These are phyloP conservation scores for Phaedon cochleariae DNA, from an alignment of 2,888 invertebrate species.

Conservation along the genomic window DNA sequence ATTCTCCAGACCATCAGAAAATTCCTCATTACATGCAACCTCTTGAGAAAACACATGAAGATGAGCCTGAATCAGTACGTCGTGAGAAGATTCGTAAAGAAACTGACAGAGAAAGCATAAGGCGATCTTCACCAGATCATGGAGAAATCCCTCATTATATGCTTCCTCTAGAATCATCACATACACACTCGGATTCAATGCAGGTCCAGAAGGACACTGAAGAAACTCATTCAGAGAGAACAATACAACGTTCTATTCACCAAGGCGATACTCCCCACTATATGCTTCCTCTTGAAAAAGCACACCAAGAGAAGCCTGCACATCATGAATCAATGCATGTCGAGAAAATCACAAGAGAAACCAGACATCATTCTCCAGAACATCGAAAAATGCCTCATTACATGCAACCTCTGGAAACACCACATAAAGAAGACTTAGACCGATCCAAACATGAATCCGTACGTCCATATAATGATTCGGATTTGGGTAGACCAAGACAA, in stretches of 20 bases:
- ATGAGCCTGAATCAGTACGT: not conserved
- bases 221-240: too few species aligned
- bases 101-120: not conserved
- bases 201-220: not conserved
- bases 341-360: not conserved
- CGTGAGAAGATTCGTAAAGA: not conserved
- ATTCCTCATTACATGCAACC: constrained; percentile 55
- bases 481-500: not conserved
- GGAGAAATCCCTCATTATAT: constrained; percentile 55
- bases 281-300: constrained; percentile 25
- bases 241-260: not conserved
- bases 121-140: constrained; percentile 23
- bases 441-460: constrained; percentile 19
- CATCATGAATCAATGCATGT: not conserved
- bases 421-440: constrained; percentile 8
- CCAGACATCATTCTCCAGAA: not conserved
- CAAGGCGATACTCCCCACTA: constrained; percentile 12
- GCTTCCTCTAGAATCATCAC: constrained; percentile 53
- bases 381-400: constrained; percentile 53
- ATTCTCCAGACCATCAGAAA: constrained; percentile 36
- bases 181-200: not conserved
- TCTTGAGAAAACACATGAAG: constrained; percentile 19
- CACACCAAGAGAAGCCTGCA: not conserved
- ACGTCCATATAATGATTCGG: not conserved
- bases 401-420: constrained; percentile 54